phyloP scores from a whole-genome alignment of 64 coral and sea anemone genomes.

The Stichodactyla helianthus region DNA sequence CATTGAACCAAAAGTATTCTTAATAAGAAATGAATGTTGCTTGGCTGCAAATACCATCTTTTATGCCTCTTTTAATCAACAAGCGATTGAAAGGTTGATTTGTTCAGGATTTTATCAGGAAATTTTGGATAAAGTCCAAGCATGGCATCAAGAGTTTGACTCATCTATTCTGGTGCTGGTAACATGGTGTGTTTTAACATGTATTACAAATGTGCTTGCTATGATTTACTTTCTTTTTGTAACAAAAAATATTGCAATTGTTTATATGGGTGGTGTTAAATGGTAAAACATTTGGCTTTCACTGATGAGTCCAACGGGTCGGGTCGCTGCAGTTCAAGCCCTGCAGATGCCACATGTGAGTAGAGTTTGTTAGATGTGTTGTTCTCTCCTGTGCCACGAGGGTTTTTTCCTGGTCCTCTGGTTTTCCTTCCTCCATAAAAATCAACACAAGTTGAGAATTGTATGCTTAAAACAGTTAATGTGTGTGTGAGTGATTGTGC shows the following conservation, averaged over 20 bases:
- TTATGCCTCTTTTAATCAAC: slow-evolving; percentile 1
- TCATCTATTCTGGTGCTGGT: background rate
- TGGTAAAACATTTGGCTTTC: no score
- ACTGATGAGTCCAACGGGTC: no score
- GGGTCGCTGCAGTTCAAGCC: no score
- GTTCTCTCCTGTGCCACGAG: no score
- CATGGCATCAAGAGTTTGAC: background rate
- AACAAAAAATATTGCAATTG: background rate
- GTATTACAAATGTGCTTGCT: background rate
- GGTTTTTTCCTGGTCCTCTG: no score
- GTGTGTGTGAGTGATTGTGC: no score
- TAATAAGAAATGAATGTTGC: background rate
- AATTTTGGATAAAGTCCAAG: background rate
- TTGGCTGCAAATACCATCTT: slow-evolving; percentile 14
- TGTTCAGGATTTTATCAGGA: background rate
- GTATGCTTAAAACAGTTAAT: no score
- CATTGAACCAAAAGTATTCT: background rate
- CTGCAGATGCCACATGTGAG: no score
- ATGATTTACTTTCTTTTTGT: background rate
- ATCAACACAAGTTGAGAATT: no score
- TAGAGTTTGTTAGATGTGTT: no score
- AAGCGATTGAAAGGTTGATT: slow-evolving; percentile 2
- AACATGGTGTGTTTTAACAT: background rate
- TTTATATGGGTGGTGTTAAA: no score
- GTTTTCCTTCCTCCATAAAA: no score